Evolutionary conservation across 2,113 vertebrate species (phyloP).

Genomic region (Melanerpes formicivorus): DNA sequence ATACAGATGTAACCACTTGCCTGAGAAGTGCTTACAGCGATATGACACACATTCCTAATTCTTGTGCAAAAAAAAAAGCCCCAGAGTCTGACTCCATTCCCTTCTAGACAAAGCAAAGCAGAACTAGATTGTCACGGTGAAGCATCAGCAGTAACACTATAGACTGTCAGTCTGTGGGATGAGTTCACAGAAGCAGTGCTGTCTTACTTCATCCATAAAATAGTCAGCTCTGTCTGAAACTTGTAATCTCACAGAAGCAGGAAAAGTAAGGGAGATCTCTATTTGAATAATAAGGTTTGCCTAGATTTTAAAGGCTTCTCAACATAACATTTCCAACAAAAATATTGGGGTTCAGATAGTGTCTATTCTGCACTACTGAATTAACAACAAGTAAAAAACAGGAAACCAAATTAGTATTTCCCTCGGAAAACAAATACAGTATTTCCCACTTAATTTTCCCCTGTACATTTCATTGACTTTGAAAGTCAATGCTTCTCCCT

Average conservation of each 20-base stretch:
- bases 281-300: neutral
- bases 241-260: neutral
- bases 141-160: neutral
- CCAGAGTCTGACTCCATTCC: neutral
- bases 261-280: neutral
- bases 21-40: neutral
- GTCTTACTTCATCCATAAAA: neutral
- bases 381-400: neutral
- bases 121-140: neutral
- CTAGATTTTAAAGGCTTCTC: neutral
- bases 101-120: neutral
- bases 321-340: neutral
- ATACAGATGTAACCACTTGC: neutral
- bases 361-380: neutral
- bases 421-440: neutral
- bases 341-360: neutral
- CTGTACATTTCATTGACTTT: neutral
- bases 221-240: neutral
- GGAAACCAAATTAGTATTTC: neutral
- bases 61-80: neutral
- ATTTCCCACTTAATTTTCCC: neutral
- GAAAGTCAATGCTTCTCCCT: neutral
- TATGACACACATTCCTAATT: neutral
- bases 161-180: neutral
- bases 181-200: neutral